Evolutionary conservation across 2,797 vertebrate genomes (phyloP), one percentile per base, ranked within the genome.

Genomic region (Hippopotamyrus pictus): DNA sequence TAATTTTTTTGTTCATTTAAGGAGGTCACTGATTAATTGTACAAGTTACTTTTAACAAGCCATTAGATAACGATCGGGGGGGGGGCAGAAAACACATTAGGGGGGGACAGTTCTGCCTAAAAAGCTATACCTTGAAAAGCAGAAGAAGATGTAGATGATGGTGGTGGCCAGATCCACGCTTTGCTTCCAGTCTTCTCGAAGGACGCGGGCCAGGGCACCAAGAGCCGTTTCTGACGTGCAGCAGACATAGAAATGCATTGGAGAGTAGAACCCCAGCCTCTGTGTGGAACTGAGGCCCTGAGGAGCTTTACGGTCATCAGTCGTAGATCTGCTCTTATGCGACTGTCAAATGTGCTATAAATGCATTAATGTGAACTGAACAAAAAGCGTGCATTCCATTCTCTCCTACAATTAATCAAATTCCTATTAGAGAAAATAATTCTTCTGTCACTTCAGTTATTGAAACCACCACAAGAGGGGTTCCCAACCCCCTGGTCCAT

Each of bases 181-280:
- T 92, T 97, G 97, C 92, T 98, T 99, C 97, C 97, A 99, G 93
- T 98, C 97, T 93, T 99, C 97, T 92, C 97, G 95, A 91, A 99
- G 93, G 37, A 99, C 97, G 92, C 98, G 95, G 88, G 97, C 97
- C 93, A 99, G 93, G 0, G 97, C 98, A 89, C 97, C 97, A 9
- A 87, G 87, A 41, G 85, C 79, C n/a, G 89, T 86, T 87, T 88
- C 86, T 89, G 57, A 89, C 33, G 48, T 73, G 59, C 44, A 44
- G 9, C 4, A 82, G 50, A 3, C 84, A 86, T 17, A 51, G n/a
- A 51, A 86, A 33, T 86, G 25, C 50, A 54, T 11, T 82, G 41
- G 6, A 48, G 84, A 53, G 25, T 17, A 51, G 25, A 86, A 17
- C 12, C 46, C 25, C 46, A 37, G 12, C 25, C 22, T 53, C 11